Base-by-base conservation (phyloP, 2,888 invertebrate genomes). In the Plagodis dolabraria region DNA sequence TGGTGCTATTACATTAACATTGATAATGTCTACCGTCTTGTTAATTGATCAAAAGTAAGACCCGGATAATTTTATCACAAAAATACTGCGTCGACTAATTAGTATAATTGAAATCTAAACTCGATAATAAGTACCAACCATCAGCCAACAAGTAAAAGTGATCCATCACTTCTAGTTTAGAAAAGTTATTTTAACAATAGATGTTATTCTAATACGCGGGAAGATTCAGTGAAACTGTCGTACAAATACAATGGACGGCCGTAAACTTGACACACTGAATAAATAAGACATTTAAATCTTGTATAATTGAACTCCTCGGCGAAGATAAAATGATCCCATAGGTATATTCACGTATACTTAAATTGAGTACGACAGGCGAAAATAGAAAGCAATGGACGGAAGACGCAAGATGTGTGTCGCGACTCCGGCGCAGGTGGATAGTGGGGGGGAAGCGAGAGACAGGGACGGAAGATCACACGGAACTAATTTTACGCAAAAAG, bases 331-430 rank as follows among this genome's bases (percentile, higher is more conserved):
- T 72, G 74, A 73, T 76, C 68, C 65, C 65, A 69, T 59, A 67
- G 61, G 65, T 74, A 77, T 71, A 79, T 76, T 70, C 75, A 75
- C 75, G 71, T 73, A 79, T 65, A 76, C 74, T 69, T 66, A 76
- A 80, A 83, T 81, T 74, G 76, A 83, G 85, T 83, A 81, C 79
- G 80, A 83, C 80, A 82, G 77, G 89, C 88, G 82, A 90, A 90
- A 92, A 90, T 92, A 92, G 92, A 92, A 92, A 92, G 92, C 90
- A 90, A 77, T 83, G 85, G 82, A 82, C 85, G 84, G 86, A 86
- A 87, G 86, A 83, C 68, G 69, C 72, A 74, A 83, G 83, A 89
- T 91, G 89, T 92, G 87, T 92, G 92, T 85, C 89, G 87, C 83
- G 82, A 76, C 80, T 77, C 75, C 64, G 76, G 74, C 84, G 77